These are phyloP conservation scores for Bradynema listronoti DNA, from an alignment of 1,140 invertebrate genomes.

Conservation along the genomic window DNA sequence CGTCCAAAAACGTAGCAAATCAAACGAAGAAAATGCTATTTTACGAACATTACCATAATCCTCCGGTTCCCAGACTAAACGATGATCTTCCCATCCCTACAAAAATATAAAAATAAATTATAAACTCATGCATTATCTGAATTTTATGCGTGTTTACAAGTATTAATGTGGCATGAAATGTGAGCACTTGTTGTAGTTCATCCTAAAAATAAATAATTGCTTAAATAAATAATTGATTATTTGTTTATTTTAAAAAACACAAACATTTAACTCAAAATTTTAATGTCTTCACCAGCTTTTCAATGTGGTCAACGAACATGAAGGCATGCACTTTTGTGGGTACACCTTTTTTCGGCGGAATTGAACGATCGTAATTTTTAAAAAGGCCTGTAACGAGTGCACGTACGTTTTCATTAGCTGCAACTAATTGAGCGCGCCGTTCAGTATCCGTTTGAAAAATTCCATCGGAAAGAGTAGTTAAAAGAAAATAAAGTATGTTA, in stretches of 20 bases:
- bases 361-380: not conserved
- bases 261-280: not conserved
- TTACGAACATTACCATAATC: not conserved
- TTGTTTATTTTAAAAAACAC: not conserved
- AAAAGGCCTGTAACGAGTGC: constrained; percentile 1
- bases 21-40: not conserved
- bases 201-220: constrained; percentile 1
- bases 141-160: not conserved
- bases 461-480: no score
- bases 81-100: constrained; percentile 7
- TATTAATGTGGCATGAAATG: constrained; percentile 3
- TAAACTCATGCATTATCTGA: not conserved
- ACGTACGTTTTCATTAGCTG: constrained; percentile 1
- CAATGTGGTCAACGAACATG: constrained; percentile 9
- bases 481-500: no score
- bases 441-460: no score
- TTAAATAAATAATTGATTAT: not conserved
- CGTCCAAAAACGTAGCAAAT: not conserved
- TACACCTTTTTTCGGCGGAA: not conserved
- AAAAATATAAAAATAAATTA: not conserved
- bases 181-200: constrained; percentile 8
- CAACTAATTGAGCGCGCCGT: not conserved
- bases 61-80: constrained; percentile 8
- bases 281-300: not conserved
- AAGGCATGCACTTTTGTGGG: not conserved